phyloP scores from a whole-genome alignment of 64 coral and sea anemone species.

The Pachyseris speciosa region DNA sequence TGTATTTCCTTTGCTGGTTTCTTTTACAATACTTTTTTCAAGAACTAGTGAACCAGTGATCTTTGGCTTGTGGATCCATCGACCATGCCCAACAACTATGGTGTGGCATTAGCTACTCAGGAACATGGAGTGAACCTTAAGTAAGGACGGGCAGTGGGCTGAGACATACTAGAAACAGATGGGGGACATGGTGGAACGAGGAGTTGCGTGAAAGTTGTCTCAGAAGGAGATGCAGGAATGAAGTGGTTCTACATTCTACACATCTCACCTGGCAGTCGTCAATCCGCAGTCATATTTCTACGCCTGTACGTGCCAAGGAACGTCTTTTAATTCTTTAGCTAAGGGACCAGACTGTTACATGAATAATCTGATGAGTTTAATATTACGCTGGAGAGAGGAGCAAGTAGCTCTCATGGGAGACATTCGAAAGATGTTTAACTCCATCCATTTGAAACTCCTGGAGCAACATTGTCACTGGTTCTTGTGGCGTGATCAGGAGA shows the following conservation, averaged over 20 bases:
- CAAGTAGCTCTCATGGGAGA: slow-evolving; percentile 57
- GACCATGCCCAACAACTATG: slow-evolving; percentile 60
- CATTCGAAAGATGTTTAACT: slow-evolving; percentile 57
- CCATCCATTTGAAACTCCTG: slow-evolving; percentile 17
- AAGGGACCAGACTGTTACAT: slow-evolving; percentile 67
- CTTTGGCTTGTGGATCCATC: slow-evolving; percentile 49
- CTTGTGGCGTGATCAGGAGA: slow-evolving; percentile 46
- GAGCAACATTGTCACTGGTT: slow-evolving; percentile 67
- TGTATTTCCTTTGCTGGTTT: no score
- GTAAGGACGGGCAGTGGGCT: slow-evolving; percentile 29
- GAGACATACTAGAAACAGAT: slow-evolving; percentile 59
- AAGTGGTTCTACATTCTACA: slow-evolving; percentile 41
- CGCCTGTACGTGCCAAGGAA: slow-evolving; percentile 64
- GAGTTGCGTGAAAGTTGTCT: slow-evolving; percentile 51
- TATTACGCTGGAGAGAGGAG: slow-evolving; percentile 70
- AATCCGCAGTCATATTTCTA: slow-evolving; percentile 58
- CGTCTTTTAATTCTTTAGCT: slow-evolving; percentile 64
- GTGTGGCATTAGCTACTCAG: slow-evolving; percentile 35
- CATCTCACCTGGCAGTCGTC: slow-evolving; percentile 57
- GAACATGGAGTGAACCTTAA: slow-evolving; percentile 46
- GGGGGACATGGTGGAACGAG: slow-evolving; percentile 54
- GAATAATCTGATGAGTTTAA: slow-evolving; percentile 63
- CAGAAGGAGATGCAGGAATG: slow-evolving; percentile 36
- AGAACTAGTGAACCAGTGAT: no score
- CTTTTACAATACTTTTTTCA: no score